phyloP scores from a whole-genome alignment of 2,113 vertebrate species.

The Nannospalax galili region DNA sequence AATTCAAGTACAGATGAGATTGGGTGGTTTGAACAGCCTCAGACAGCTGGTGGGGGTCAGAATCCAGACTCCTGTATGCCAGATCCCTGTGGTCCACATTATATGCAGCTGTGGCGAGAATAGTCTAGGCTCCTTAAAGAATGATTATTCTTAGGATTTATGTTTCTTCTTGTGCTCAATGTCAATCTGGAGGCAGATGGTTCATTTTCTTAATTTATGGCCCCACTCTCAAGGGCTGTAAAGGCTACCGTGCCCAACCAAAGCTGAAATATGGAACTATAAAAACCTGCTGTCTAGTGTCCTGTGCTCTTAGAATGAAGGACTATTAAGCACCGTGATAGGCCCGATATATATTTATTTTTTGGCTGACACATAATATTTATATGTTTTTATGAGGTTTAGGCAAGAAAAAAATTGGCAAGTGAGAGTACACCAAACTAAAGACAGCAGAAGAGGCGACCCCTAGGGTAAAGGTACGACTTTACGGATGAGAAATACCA shows the following conservation, averaged over 20 bases:
- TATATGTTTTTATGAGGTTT: neutral
- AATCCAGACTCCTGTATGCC: neutral
- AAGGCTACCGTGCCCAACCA: neutral
- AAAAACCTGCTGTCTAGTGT: neutral
- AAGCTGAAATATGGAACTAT: neutral
- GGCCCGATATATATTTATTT: neutral
- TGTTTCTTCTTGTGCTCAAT: neutral
- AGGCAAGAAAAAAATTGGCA: neutral
- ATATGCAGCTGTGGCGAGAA: neutral
- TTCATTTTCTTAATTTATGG: constrained; percentile 10
- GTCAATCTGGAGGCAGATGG: neutral
- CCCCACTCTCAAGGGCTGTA: neutral
- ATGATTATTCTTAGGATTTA: constrained; percentile 8
- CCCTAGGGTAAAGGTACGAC: neutral
- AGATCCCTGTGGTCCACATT: neutral
- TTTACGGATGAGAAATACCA: neutral
- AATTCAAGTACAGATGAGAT: constrained; percentile 30
- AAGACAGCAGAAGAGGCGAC: neutral
- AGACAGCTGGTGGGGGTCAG: neutral
- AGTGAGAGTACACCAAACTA: neutral
- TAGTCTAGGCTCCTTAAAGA: constrained; percentile 25
- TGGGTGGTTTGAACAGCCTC: neutral
- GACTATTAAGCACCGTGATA: neutral
- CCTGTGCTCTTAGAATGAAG: neutral
- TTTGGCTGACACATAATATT: neutral